Percentiles rank a stretch among this genome's conserved stretches.
Conservation (phyloP, 2,888 invertebrate species). For the Cosmorhoe ocellata region DNA sequence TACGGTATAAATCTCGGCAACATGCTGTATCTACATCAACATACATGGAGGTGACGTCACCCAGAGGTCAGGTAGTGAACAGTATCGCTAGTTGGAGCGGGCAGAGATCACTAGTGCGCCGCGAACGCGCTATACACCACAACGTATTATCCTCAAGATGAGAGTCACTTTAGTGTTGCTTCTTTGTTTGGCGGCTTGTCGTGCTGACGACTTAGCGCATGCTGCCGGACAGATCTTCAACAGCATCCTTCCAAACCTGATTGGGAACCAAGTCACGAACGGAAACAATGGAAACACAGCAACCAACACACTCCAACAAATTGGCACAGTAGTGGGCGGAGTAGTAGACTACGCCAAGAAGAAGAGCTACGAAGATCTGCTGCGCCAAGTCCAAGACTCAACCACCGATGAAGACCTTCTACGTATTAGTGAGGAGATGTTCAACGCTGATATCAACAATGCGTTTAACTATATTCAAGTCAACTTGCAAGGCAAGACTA, state of each 20-base stretch:
- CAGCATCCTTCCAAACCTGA: conserved; percentile 69
- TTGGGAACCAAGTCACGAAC: conserved; percentile 59
- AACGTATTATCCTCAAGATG: conserved; percentile 65
- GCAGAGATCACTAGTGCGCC: conserved; percentile 75
- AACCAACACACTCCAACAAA: conserved; percentile 66
- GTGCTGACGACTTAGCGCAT: conserved; percentile 66
- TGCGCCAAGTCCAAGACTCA: conserved; percentile 71
- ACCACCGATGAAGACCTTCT: conserved; percentile 86
- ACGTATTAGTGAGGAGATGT: conserved; percentile 87
- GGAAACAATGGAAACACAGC: conserved; percentile 61
- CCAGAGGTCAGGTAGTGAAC: conserved; percentile 58
- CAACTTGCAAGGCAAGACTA: conserved; percentile 89
- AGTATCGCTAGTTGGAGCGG: conserved; percentile 58
- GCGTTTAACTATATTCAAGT: conserved; percentile 86
- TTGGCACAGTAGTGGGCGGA: conserved; percentile 75
- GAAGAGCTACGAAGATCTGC: conserved; percentile 73
- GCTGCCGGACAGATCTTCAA: conserved; percentile 77
- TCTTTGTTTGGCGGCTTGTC: conserved; percentile 52
- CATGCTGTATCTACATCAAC: conserved; percentile 51
- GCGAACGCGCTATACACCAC: conserved; percentile 59
- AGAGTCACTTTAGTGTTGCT: conserved; percentile 57
- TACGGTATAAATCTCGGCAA: conserved; percentile 65
- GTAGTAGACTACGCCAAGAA: conserved; percentile 76
- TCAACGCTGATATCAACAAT: conserved; percentile 88
- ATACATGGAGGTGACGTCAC: conserved; percentile 67